Conservation (phyloP, 2,888 invertebrate genomes). For the Alcis repandata region DNA sequence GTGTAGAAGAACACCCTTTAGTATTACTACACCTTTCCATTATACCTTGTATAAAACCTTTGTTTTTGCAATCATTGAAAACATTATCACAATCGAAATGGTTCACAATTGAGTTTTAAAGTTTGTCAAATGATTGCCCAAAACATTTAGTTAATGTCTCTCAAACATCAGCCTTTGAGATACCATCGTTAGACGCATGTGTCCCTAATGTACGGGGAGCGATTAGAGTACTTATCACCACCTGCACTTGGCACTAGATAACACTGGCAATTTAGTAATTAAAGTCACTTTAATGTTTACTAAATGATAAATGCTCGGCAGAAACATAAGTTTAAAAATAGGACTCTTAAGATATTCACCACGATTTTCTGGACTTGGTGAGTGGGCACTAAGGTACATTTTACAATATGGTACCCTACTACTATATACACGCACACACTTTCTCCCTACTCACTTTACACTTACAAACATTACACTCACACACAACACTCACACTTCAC, state of each 20-base stretch:
- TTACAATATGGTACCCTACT: no score
- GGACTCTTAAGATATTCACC: no score
- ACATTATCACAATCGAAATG: not conserved
- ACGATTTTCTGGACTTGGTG: no score
- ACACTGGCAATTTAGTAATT: constrained; percentile 13
- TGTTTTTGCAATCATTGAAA: not conserved
- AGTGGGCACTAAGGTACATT: no score
- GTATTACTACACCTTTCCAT: not conserved
- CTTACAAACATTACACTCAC: no score
- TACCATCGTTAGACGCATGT: constrained; percentile 34
- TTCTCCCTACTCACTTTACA: no score
- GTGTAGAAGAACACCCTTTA: not conserved
- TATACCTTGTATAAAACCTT: not conserved
- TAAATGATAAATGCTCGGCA: not conserved
- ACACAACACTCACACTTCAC: no score
- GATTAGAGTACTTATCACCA: constrained; percentile 40
- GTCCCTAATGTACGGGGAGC: constrained; percentile 26
- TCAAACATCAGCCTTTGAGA: not conserved
- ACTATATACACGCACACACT: no score
- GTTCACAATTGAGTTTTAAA: not conserved
- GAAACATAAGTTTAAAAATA: no score
- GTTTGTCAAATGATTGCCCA: not conserved
- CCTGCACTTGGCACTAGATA: constrained; percentile 34
- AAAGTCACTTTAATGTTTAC: constrained; percentile 15
- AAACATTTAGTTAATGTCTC: not conserved